Base-by-base conservation (phyloP, 37 sponge, comb jelly and placozoan species). In the Crambe crambe region DNA sequence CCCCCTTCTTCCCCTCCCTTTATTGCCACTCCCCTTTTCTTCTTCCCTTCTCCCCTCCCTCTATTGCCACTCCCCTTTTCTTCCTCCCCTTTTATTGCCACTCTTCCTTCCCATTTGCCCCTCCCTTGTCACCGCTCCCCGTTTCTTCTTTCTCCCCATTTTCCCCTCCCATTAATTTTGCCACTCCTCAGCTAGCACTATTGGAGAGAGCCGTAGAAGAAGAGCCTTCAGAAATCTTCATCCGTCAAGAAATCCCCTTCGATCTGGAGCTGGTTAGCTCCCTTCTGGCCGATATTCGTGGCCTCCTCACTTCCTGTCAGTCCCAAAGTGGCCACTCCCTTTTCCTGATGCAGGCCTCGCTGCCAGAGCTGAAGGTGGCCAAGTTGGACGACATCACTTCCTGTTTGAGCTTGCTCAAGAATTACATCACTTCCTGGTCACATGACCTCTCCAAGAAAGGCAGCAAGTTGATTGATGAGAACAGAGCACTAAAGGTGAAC, bases 141-240 rank as follows among this genome's bases (percentile, higher is more conserved):
- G 12, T 47, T 15, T 12, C 51, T 12, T 15, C 51, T 47, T 12
- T 47, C 10, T 15, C 51, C 51, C 51, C 51, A 47, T 12, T 12
- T 47, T 47, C 51, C 25, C 61, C 17, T 22, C 61, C 23, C 23
- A 65, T 29, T 5, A 29, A 31, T 65, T 18, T 58, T 4, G 59
- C 66, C 66, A 29, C 35, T 8, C 66, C 66, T 3, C n/a, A 70
- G 70, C n/a, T 39, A 0, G 15, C 42, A 1, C 37, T 73, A 0
- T 54, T 86, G 37, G 91, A 91, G 61, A 58, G 73, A 42, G 91
- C 83, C 1, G 57, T 80, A 2, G 91, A 91, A 37, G 91, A 91
- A 42, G 65, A 91, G 60, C 69, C 91, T 8, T 70, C 75, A 57
- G 87, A 91, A 56, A 69, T 91, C 2, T 86, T 76, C 31, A 76